Base-by-base conservation (phyloP, 2,888 invertebrate genomes). In the Dicyrtomina minuta region DNA sequence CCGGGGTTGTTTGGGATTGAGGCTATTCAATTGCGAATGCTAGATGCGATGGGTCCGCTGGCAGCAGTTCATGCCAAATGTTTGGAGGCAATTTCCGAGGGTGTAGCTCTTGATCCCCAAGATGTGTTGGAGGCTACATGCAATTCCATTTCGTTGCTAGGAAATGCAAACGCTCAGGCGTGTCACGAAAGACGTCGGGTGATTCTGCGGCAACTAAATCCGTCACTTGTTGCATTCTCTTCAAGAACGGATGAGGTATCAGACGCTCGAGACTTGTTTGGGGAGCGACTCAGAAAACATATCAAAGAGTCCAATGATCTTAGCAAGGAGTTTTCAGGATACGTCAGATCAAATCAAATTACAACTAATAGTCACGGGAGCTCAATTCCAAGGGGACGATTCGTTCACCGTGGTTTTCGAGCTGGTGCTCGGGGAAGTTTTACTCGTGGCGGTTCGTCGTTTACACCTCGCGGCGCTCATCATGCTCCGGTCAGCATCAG, bases 101-200 rank as follows among this genome's bases (percentile, higher is more conserved):
- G 24, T 22, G 15, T 22, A 22, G 6, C 20, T 2, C 26, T 53
- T 6, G 13, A 53, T 20, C 53, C 53, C 5, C 20, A 53, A 6
- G 20, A 3, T n/a, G 53, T 53, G 3, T 24, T 53, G 24, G 53
- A 53, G 24, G 26, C 15, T 1, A 24, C 24, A 15, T 5, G 53
- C 15, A 53, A 22, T 53, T 20, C 53, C 24, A 53, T 53, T 24
- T 20, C 53, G 2, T 15, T 53, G 1, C 10, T 53, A 24, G 53
- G 53, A 1, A 53, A 53, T 53, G 53, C 53, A 22, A 24, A 53
- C 24, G 53, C 53, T 24, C 53, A 53, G 24, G 12, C 53, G 15
- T 53, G 53, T 26, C 53, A 53, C 15, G 53, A 53, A 26, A 53
- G 53, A 8, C 12, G 53, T 22, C 24, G 53, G 22, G 24, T 53